A percentile compares a stretch with the other conserved stretches of the same genome.
phyloP scores from a whole-genome alignment of 1,140 invertebrate genomes.

The Drosophila hydei region DNA sequence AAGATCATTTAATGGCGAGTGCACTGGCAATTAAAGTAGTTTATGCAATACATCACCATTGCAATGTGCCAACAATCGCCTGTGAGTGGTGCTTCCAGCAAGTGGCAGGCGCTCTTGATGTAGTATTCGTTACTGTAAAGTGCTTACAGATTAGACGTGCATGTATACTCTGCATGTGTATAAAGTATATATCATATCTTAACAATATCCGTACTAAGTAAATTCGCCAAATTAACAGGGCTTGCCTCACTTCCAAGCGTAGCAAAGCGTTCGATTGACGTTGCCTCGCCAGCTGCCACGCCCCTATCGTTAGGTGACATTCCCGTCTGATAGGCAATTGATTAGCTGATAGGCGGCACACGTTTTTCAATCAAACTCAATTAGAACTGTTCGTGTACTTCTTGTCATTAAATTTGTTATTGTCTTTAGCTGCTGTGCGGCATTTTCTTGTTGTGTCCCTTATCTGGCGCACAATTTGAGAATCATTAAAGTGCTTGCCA shows the following conservation, averaged over 20 bases:
- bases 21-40: not conserved
- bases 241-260: not conserved
- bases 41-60: not conserved
- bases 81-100: not conserved
- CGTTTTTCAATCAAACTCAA: constrained; percentile 60
- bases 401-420: constrained; percentile 25
- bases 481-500: constrained; percentile 5
- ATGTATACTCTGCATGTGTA: too few relatives aligned
- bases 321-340: constrained; percentile 32
- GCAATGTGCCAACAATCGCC: not conserved
- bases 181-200: too few relatives aligned
- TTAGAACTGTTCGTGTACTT: constrained; percentile 36
- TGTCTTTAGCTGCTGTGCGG: not conserved
- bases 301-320: constrained; percentile 16
- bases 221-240: too few relatives aligned
- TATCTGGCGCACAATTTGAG: not conserved
- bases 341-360: constrained; percentile 50
- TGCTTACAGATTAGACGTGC: too few relatives aligned
- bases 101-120: too few relatives aligned
- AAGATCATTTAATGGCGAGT: not conserved
- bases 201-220: too few relatives aligned
- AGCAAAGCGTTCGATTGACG: not conserved
- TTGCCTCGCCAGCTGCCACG: not conserved
- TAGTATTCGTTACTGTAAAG: too few relatives aligned
- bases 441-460: not conserved